phyloP scores from a whole-genome alignment of 1,140 invertebrate species.

The Drosophila gunungcola region DNA sequence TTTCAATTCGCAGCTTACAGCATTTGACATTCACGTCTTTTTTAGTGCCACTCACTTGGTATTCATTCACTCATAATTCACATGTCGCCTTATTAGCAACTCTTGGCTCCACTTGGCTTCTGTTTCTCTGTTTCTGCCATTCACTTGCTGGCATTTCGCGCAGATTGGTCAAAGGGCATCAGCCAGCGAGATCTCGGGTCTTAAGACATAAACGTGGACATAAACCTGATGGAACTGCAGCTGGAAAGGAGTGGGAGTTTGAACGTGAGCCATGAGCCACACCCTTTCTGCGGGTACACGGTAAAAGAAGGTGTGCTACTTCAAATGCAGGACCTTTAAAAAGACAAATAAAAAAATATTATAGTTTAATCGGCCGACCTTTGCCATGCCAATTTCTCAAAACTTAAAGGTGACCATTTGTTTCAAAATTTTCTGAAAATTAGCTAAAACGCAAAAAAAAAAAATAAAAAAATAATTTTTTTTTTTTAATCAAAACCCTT shows the following conservation, averaged over 20 bases:
- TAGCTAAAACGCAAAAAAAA: too few relatives aligned
- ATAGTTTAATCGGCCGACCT: too few relatives aligned
- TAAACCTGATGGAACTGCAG: constrained; percentile 11
- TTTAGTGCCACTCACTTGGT: constrained; percentile 1
- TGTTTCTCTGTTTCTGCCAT: constrained; percentile 21
- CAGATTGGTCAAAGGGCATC: constrained; percentile 40
- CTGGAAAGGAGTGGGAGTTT: neutral
- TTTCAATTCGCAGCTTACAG: neutral
- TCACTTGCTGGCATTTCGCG: constrained; percentile 48
- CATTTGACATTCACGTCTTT: constrained; percentile 14
- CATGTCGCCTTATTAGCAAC: constrained; percentile 9
- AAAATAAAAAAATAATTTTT: too few relatives aligned
- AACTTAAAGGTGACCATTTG: too few relatives aligned
- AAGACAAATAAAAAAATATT: too few relatives aligned
- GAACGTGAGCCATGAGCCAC: constrained; percentile 23
- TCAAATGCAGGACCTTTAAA: too few relatives aligned
- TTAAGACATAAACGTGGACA: constrained; percentile 30
- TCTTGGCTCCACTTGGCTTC: constrained; percentile 16
- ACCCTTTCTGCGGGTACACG: constrained; percentile 2
- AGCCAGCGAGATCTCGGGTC: constrained; percentile 10
- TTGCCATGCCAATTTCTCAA: too few relatives aligned
- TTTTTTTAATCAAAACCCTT: too few relatives aligned
- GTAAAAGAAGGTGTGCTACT: neutral
- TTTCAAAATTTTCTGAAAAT: too few relatives aligned
- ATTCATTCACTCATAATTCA: constrained; percentile 15